Evolutionary conservation across 1,140 invertebrate species (phyloP), one percentile per base, ranked within the genome.

Genomic region (Hyphantria cunea): DNA sequence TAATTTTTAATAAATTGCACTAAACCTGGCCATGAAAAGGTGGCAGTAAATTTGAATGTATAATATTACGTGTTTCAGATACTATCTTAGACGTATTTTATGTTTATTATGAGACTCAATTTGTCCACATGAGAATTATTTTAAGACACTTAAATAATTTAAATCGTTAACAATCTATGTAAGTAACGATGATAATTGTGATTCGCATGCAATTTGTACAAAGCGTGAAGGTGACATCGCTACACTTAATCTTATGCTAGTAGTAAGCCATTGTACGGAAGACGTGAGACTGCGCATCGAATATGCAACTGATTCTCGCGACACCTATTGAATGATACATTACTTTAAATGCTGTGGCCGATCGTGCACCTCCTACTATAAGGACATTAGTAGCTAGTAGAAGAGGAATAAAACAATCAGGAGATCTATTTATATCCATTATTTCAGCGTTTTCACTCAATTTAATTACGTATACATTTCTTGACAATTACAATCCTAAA

Each of bases 291-390:
- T 53, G 12, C 55, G 32, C 64, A 66, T 66, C 49, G 58, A 66
- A 66, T 66, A 66, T 66, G 64, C 64, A 66, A 52, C n/a, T 42
- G 56, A 47, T 66, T 54, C 52, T 33, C 50, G 55, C 64, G 49
- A 66, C 55, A 42, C 33, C 13, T 14, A 12, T 32, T 58, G 55
- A 39, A 66, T 54, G 49, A 59, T 66, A 54, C 55, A 66, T 52
- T 9, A 49, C 45, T 45, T 41, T 33, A 63, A 63, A 54, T 34
- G 59, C 39, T 44, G 48, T 31, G 34, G n/a, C 14, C 3, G 47
- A 62, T 53, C 60, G 52, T 63, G 51, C 39, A 48, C 45, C 34
- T 54, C 37, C 39, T 50, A 42, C 48, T 49, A 25, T 58, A 58
- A 58, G 45, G 34, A 58, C 55, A 49, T 49, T 58, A 58, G 55